Percentiles rank a stretch among this genome's conserved stretches.
Conservation (phyloP, 2,113 vertebrate species). For the Planiliza haematocheilus region DNA sequence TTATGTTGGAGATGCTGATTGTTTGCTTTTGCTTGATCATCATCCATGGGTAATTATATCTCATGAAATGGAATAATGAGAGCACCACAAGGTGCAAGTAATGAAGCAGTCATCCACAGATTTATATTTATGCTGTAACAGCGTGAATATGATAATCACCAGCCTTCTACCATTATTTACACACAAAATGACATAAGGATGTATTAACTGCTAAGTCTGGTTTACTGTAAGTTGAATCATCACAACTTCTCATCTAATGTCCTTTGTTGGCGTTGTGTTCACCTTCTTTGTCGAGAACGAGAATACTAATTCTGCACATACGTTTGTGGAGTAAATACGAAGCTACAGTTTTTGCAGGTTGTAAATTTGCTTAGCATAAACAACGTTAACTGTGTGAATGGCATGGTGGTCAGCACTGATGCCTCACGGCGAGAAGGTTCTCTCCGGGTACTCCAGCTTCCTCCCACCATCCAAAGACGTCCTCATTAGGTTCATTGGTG, state of each 20-base stretch:
- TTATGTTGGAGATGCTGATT: slow-evolving; percentile 23
- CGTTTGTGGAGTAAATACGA: no score
- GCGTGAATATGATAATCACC: slow-evolving; percentile 43
- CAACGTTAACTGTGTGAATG: no score
- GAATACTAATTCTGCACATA: no score
- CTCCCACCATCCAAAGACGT: no score
- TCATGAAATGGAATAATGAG: slow-evolving; percentile 37
- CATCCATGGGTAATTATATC: slow-evolving; percentile 43
- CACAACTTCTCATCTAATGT: neutral
- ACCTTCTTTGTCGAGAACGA: no score
- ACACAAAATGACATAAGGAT: neutral
- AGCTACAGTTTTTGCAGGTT: no score
- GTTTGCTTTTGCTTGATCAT: slow-evolving; percentile 25
- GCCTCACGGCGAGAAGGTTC: no score
- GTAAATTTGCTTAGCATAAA: no score
- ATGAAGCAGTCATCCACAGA: slow-evolving; percentile 25
- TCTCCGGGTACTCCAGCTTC: no score
- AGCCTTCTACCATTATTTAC: slow-evolving; percentile 23
- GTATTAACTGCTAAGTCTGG: slow-evolving; percentile 15
- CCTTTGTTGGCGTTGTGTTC: no score
- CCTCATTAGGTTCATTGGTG: no score
- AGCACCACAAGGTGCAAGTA: slow-evolving; percentile 40
- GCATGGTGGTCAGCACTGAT: no score
- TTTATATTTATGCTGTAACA: slow-evolving; percentile 28
- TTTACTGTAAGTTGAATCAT: neutral